These are phyloP conservation scores for Drosophila barbarae DNA, from an alignment of 2,888 invertebrate species.

Conservation along the genomic window DNA sequence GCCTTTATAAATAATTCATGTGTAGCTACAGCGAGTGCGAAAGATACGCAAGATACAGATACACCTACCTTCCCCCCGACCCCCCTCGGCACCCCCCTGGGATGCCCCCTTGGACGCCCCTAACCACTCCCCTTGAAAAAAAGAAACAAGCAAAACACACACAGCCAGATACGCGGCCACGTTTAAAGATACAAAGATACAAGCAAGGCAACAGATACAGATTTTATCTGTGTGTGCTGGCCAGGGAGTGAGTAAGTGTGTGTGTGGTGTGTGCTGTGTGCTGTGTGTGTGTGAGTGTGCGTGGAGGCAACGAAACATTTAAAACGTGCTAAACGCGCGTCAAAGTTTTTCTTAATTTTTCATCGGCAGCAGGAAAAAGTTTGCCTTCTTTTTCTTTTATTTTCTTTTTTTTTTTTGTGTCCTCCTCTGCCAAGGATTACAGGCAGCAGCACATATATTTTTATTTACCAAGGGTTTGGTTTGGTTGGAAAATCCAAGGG, in stretches of 20 bases:
- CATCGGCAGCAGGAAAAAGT: conserved; percentile 58
- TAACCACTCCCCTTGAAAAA: conserved; percentile 32
- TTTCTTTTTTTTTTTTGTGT: not conserved
- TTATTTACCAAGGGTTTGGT: conserved; percentile 7
- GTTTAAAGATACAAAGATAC: conserved; percentile 64
- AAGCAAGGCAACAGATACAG: conserved; percentile 58
- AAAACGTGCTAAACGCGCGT: conserved; percentile 75
- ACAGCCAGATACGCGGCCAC: conserved; percentile 58
- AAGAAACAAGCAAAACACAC: conserved; percentile 23
- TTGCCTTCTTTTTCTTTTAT: conserved; percentile 30
- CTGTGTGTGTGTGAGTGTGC: conserved; percentile 26
- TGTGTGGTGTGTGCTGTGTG: conserved; percentile 14
- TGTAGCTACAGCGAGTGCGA: conserved; percentile 68
- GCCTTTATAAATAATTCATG: conserved; percentile 80
- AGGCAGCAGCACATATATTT: conserved; percentile 40
- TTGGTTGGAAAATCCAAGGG: not conserved
- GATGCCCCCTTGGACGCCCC: conserved; percentile 15
- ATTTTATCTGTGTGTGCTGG: conserved; percentile 26
- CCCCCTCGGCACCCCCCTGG: not conserved
- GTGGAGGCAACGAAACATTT: conserved; percentile 63
- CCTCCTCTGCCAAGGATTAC: conserved; percentile 54
- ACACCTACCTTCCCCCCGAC: conserved; percentile 17
- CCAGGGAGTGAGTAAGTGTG: conserved; percentile 15
- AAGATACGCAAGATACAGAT: conserved; percentile 70
- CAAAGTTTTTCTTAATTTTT: conserved; percentile 75